Evolutionary conservation across 2,113 vertebrate species (phyloP).

Genomic region (Apodemus speciosus): DNA sequence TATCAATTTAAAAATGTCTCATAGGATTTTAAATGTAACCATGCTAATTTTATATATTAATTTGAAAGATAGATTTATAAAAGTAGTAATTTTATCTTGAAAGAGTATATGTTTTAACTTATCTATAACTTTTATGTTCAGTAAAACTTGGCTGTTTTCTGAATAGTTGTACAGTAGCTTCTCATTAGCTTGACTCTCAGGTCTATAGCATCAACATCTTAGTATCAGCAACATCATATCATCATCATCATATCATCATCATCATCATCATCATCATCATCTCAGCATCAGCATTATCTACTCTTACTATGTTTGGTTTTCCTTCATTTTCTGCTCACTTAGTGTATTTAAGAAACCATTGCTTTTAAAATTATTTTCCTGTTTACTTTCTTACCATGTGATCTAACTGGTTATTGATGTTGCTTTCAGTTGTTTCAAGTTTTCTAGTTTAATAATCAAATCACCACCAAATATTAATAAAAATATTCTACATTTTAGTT

Average conservation of each 20-base stretch:
- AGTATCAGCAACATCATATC: background rate
- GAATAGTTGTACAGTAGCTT: background rate
- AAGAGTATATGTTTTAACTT: conserved; percentile 7
- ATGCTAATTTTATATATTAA: conserved; percentile 17
- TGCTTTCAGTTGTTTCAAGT: background rate
- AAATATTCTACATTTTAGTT: background rate
- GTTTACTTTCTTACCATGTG: background rate
- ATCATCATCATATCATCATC: background rate
- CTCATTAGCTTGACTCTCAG: conserved; percentile 9
- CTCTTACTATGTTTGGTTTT: conserved; percentile 1
- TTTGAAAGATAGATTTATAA: background rate
- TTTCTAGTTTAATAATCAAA: conserved; percentile 12
- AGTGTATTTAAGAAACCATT: conserved; percentile 26
- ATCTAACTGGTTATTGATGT: background rate
- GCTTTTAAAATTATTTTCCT: conserved; percentile 44
- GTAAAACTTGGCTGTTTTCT: conserved; percentile 36
- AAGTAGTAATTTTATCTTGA: conserved; percentile 32
- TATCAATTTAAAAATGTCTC: conserved; percentile 22
- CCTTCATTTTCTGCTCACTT: conserved; percentile 14
- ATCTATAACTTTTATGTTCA: conserved; percentile 29
- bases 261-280: background rate
- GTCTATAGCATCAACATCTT: background rate
- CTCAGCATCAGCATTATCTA: background rate
- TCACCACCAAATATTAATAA: background rate
- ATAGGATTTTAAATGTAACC: conserved; percentile 35